Base-by-base conservation (phyloP, 2,113 vertebrate species). In the Falco punctatus region DNA sequence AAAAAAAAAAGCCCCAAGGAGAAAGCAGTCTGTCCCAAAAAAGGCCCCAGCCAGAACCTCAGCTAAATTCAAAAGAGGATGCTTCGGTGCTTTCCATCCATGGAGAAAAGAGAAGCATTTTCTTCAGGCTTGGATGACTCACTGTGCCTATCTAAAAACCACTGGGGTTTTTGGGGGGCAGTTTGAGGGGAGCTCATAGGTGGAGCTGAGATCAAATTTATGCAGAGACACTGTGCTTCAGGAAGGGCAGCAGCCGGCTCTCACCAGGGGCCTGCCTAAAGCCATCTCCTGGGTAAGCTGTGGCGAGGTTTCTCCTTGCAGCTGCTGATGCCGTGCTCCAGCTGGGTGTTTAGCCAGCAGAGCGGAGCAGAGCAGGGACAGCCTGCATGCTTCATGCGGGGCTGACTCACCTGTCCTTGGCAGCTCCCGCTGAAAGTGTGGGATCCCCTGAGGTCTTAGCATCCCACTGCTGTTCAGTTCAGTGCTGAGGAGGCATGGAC, bases 381-480 rank as follows among this genome's bases (percentile, higher is more conserved):
- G 14, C 0, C 0, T 20, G 9, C 2, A 0, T 83, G 38, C 64
- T 62, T 87, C 2, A 0, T 49, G 44, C 22, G 0, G 0, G 6
- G 21, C 30, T 61, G 38, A 51, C 28, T 51, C 79, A 32, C 0
- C 32, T 65, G 61, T 69, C 67, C 33, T 28, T 73, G 49, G 40
- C 77, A 91, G 57, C 26, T 87, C 24, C 24, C 1, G 3, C 40
- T 54, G 67, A 13, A 62, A 49, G 28, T 90, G 38, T 30, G 18
- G 64, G 40, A 78, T 20, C 64, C 38, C 38, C 64, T 77, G 49
- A 46, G 42, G 33, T 61, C 54, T 79, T 49, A 75, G 33, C 16
- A 40, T 84, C 73, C 35, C 91, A 10, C 42, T 81, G 40, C 42
- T 78, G 13, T 58, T 89, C 42, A 52, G 12, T 64, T 91, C 44